Percentiles rank a stretch among this genome's conserved stretches.
Evolutionary conservation across 2,888 invertebrate species (phyloP).

Genomic region (Lasius fuliginosus): DNA sequence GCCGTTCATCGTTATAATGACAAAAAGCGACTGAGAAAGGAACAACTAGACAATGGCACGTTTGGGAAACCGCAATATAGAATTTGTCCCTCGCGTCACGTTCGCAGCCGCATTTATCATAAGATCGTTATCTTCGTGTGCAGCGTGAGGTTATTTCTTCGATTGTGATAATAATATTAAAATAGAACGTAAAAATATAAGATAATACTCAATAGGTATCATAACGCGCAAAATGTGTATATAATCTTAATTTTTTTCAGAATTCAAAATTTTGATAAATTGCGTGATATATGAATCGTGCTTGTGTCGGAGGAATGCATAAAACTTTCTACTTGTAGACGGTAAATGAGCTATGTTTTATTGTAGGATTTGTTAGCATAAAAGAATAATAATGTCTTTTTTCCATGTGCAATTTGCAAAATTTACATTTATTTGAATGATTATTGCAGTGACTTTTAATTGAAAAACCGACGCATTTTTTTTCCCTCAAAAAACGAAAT

Average conservation of each 20-base stretch:
- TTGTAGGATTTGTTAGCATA: not conserved
- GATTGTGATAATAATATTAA: not conserved
- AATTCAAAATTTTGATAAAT: not conserved
- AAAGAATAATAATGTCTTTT: not conserved
- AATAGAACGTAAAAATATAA: not conserved
- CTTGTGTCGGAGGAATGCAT: not conserved
- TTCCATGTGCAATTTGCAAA: slow-evolving; percentile 34
- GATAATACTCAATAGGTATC: not conserved
- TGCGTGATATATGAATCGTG: not conserved
- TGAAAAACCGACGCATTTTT: not conserved
- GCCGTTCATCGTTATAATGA: slow-evolving; percentile 47
- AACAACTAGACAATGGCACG: slow-evolving; percentile 26
- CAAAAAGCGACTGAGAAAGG: slow-evolving; percentile 43
- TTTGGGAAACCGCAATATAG: slow-evolving; percentile 44
- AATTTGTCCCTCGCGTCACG: slow-evolving; percentile 48
- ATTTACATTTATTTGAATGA: slow-evolving; percentile 9
- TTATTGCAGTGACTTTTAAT: not conserved
- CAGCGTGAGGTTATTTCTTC: slow-evolving; percentile 19
- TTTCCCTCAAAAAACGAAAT: slow-evolving; percentile 58
- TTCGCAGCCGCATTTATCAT: slow-evolving; percentile 22
- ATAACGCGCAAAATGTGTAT: not conserved
- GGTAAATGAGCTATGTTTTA: not conserved
- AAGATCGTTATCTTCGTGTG: slow-evolving; percentile 24
- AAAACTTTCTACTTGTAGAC: not conserved
- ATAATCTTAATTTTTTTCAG: not conserved